Base-by-base conservation (phyloP, 2,113 vertebrate species). In the Halichoerus grypus region DNA sequence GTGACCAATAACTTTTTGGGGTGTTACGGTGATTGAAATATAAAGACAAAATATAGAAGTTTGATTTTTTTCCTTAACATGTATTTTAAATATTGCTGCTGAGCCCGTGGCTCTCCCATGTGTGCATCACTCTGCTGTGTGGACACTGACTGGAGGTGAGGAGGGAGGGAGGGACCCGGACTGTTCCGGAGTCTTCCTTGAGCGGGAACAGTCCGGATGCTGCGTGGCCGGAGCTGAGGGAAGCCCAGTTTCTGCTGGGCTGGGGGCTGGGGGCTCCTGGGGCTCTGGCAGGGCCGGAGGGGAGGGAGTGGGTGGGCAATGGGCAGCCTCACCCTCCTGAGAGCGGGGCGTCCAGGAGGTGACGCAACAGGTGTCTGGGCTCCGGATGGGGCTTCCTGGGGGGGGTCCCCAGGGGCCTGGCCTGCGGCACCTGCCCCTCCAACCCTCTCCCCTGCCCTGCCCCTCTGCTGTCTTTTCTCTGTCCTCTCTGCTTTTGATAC, bases 151-250 rank as follows among this genome's bases (percentile, higher is more conserved):
- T 31, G 11, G 26, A 5, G n/a, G 5, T 15, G 26, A 39, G 42
- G 2, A 5, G 10, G 1, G 19, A 39, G 28, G 7, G 39, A 0
- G 36, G 5, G 3, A 1, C 8, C 6, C 0, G 33, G 31, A 7
- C 13, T 0, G 3, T 5, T 0, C 28, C 1, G 11, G 26, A 15
- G 33, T 3, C 59, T 22, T 39, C 42, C 51, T 9, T 6, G 31
- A 9, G 5, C 42, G 19, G 28, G 51, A 61, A 8, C 7, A 9
- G n/a, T 5, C 76, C 59, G 2, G 6, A 8, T 8, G 1, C 1
- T 1, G 4, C 1, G 4, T 42, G 36, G 22, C 26, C 26, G 4
- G 53, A 22, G 4, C 57, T 1, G 63, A 11, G 57, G 4, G 16
- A 46, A 33, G 8, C 46, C 5, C 11, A 0, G 3, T 4, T 8